phyloP scores from a whole-genome alignment of 2,888 invertebrate genomes.

The Drosophila paranaensis region DNA sequence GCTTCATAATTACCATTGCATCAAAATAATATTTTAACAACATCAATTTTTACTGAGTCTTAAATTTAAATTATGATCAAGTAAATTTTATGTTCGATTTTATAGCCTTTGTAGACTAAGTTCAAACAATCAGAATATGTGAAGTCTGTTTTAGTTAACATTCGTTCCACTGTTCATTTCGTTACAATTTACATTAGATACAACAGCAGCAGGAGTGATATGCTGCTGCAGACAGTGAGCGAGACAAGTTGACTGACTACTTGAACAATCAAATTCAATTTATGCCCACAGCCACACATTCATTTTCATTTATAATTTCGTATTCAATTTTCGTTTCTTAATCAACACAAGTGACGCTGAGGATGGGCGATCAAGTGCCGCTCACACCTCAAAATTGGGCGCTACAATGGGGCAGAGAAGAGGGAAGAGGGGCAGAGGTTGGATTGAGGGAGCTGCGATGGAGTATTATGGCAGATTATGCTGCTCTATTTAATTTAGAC shows the following conservation, averaged over 20 bases:
- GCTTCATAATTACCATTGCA: no score
- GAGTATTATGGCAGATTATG: conserved; percentile 67
- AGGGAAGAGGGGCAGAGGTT: neutral
- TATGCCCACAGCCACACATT: conserved; percentile 70
- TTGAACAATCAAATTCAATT: conserved; percentile 81
- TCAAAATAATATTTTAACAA: neutral
- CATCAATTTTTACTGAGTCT: neutral
- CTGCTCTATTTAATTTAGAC: conserved; percentile 80
- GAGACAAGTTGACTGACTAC: conserved; percentile 64
- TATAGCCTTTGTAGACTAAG: neutral
- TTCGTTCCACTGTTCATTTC: conserved; percentile 37
- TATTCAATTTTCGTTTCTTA: conserved; percentile 59
- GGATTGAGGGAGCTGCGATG: neutral
- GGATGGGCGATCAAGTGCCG: conserved; percentile 58
- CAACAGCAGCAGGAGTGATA: conserved; percentile 7
- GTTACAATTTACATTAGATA: conserved; percentile 62
- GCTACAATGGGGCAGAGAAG: conserved; percentile 2
- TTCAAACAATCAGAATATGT: neutral
- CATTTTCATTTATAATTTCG: conserved; percentile 59
- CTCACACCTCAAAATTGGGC: conserved; percentile 54
- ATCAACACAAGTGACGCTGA: conserved; percentile 58
- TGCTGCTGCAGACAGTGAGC: conserved; percentile 31
- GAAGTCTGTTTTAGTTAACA: neutral
- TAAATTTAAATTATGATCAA: neutral
- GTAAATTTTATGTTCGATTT: neutral